phyloP scores from a whole-genome alignment of 2,797 vertebrate genomes.

The Tapera naevia region DNA sequence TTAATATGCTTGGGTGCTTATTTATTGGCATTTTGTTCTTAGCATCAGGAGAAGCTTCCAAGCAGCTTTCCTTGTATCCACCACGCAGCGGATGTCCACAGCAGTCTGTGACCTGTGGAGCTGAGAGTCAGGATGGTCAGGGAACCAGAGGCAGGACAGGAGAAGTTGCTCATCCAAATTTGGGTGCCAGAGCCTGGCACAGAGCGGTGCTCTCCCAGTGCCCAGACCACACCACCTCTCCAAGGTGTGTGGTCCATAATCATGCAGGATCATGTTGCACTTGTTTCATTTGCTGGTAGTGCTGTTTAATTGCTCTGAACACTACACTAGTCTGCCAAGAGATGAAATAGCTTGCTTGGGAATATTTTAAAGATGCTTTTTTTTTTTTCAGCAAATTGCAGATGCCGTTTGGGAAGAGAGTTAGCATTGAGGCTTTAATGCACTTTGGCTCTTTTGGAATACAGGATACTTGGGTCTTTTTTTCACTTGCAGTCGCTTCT shows the following conservation, averaged over 20 bases:
- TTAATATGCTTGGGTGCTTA: not conserved
- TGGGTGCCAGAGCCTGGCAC: not conserved
- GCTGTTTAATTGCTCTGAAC: conserved; percentile 50
- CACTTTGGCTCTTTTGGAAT: not conserved
- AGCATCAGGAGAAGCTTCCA: not conserved
- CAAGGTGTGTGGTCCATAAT: conserved; percentile 38
- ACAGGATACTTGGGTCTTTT: not conserved
- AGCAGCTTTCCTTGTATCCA: not conserved
- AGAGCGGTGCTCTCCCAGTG: not conserved
- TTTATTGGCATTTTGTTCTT: not conserved
- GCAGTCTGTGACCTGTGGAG: not conserved
- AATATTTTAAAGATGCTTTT: not conserved
- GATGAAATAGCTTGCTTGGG: conserved; percentile 35
- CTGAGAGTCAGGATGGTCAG: not conserved
- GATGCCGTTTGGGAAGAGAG: not conserved
- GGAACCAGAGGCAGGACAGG: not conserved
- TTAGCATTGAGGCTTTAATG: conserved; percentile 13
- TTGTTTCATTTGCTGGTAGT: conserved; percentile 51
- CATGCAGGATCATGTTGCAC: not conserved
- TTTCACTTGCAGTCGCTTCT: conserved; percentile 2
- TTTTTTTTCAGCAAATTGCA: conserved; percentile 12
- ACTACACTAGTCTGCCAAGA: conserved; percentile 3
- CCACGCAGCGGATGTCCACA: accelerated
- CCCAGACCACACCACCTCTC: not conserved
- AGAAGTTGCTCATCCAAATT: accelerated